Conservation (phyloP, 2,113 vertebrate genomes). For the Haliaeetus leucogaster region DNA sequence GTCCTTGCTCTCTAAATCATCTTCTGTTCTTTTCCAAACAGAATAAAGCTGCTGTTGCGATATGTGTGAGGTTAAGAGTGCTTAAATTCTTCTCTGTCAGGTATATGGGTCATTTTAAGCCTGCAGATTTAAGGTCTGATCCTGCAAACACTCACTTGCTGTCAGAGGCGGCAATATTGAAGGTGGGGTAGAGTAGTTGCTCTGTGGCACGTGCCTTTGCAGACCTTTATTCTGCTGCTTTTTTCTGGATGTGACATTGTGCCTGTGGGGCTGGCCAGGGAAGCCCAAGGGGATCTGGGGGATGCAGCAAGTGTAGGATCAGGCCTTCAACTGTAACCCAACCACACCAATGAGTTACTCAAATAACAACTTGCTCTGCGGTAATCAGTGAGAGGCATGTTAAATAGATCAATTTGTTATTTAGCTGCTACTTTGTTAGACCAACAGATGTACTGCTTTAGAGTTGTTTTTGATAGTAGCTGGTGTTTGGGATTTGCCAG, state of each 20-base stretch:
- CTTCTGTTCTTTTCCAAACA: not conserved
- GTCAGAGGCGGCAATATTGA: not conserved
- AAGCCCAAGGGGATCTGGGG: not conserved
- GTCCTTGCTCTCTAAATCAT: not conserved
- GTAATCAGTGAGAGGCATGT: not conserved
- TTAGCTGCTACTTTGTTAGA: not conserved
- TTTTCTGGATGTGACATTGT: not conserved
- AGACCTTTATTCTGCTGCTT: not conserved
- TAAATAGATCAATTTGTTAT: not conserved
- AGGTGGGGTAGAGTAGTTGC: not conserved
- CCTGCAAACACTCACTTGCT: not conserved
- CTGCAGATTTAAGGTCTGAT: not conserved
- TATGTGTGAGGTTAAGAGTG: not conserved
- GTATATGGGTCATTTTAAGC: not conserved
- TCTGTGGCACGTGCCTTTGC: not conserved
- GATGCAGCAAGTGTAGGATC: not conserved
- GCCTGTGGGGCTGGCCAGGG: fast-evolving
- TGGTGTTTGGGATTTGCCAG: not conserved
- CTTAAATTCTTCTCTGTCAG: not conserved
- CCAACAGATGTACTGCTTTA: not conserved
- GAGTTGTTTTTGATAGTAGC: not conserved
- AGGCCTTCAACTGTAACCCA: not conserved
- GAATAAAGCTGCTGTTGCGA: not conserved
- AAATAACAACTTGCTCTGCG: not conserved
- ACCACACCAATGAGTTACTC: not conserved